phyloP scores from a whole-genome alignment of 2,888 invertebrate species.

The Brachypterus glaber region DNA sequence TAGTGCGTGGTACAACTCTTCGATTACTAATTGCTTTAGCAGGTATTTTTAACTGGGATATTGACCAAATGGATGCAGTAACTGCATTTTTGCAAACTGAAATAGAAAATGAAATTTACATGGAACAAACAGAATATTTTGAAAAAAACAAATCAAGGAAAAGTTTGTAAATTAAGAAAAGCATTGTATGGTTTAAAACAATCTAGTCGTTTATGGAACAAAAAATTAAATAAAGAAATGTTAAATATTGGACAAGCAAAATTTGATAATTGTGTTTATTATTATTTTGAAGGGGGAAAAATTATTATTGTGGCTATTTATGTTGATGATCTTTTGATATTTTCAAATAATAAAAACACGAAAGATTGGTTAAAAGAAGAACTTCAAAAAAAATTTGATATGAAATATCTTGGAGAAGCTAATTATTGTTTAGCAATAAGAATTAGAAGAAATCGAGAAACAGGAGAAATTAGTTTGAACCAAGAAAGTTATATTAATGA shows the following conservation, averaged over 20 bases:
- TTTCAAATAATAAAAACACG: no score
- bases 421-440: no score
- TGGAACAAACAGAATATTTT: slow-evolving; percentile 5
- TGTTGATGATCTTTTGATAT: no score
- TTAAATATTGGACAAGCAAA: no score
- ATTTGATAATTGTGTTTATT: no score
- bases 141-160: neutral
- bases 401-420: no score
- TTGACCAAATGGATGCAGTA: slow-evolving; percentile 10
- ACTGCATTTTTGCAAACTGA: slow-evolving; percentile 8
- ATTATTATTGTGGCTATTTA: no score
- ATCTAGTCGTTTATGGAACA: slow-evolving; percentile 5
- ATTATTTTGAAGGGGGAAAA: no score
- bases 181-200: slow-evolving; percentile 4
- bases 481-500: neutral
- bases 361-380: no score
- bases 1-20: slow-evolving; percentile 9
- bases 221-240: no score
- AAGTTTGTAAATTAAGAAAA: slow-evolving; percentile 4
- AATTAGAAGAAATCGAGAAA: neutral
- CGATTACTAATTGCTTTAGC: slow-evolving; percentile 10
- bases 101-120: no score
- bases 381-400: no score
- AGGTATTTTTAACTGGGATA: neutral
- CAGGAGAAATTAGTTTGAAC: neutral